Base-by-base conservation (phyloP, 92 coral and sea anemone genomes). In the Galaxea fascicularis region DNA sequence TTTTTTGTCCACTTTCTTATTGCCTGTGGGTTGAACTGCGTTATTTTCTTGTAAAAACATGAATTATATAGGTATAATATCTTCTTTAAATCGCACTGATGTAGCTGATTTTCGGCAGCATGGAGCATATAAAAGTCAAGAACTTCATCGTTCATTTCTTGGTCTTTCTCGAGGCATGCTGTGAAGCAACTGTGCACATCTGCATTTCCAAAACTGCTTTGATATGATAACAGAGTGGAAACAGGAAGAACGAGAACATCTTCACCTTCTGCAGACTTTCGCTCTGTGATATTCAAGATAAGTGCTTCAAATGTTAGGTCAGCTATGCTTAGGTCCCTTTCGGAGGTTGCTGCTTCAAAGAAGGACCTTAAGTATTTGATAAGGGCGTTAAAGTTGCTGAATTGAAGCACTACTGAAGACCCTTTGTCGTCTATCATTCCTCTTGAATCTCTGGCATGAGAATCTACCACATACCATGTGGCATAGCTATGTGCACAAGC, bases 11-110 rank as follows among this genome's bases (percentile, higher is more conserved):
- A 63, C 71, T 41, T 78, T 20, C 49, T 28, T 15, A 78, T 78
- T 14, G 83, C 72, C 20, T 58, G n/a, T 14, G 73, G 83, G 65
- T 78, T 78, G 83, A 78, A 78, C 28, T 78, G 26, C n/a, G 57
- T 78, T 60, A 64, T 49, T 64, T 62, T 63, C n/a, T 28, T 31
- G 72, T 78, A 63, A 41, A 78, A 78, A 56, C 83, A 59, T 10
- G 83, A 76, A 39, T 78, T 78, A 35, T 60, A 56, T n/a, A n/a
- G n/a, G n/a, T n/a, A n/a, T n/a, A n/a, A n/a, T n/a, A n/a, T n/a
- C n/a, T n/a, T n/a, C n/a, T 35, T 57, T 52, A 60, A 51, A 27
- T 53, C 31, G n/a, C n/a, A n/a, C 17, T 74, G 11, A n/a, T 8
- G 60, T 78, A 16, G 71, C 72, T n/a, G 83, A 78, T 58, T 45